phyloP scores from a whole-genome alignment of 2,888 invertebrate species.

The Aplocera efformata region DNA sequence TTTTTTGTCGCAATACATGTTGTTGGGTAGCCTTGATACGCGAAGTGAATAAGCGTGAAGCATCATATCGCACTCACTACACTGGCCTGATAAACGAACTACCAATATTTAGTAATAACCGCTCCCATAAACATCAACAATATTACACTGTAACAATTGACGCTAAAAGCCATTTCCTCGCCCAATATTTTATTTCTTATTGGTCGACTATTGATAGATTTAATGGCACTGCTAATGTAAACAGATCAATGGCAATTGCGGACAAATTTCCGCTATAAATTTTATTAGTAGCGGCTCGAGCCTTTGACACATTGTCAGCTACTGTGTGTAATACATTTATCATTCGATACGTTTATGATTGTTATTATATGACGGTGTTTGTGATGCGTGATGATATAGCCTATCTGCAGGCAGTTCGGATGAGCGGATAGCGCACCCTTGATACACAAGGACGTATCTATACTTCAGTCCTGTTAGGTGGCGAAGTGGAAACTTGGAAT shows the following conservation, averaged over 20 bases:
- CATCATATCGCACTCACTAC: conserved; percentile 65
- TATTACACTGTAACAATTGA: conserved; percentile 56
- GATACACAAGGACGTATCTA: conserved; percentile 33
- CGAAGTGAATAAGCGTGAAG: conserved; percentile 52
- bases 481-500: conserved; percentile 50
- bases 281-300: conserved; percentile 21
- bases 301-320: conserved; percentile 25
- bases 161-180: conserved; percentile 29
- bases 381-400: conserved; percentile 46
- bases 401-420: conserved; percentile 61
- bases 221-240: conserved; percentile 14
- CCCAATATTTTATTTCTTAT: conserved; percentile 13
- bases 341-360: conserved; percentile 38
- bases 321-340: conserved; percentile 33
- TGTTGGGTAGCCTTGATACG: conserved; percentile 38
- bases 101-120: conserved; percentile 71
- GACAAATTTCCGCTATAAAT: conserved; percentile 11
- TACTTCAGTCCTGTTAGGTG: conserved; percentile 45
- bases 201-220: conserved; percentile 14
- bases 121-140: conserved; percentile 62
- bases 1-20: conserved; percentile 59
- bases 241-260: conserved; percentile 10
- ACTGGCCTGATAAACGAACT: conserved; percentile 64
- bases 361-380: conserved; percentile 40
- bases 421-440: conserved; percentile 49